phyloP scores from a whole-genome alignment of 2,797 vertebrate species.

The Serranus cabrilla region DNA sequence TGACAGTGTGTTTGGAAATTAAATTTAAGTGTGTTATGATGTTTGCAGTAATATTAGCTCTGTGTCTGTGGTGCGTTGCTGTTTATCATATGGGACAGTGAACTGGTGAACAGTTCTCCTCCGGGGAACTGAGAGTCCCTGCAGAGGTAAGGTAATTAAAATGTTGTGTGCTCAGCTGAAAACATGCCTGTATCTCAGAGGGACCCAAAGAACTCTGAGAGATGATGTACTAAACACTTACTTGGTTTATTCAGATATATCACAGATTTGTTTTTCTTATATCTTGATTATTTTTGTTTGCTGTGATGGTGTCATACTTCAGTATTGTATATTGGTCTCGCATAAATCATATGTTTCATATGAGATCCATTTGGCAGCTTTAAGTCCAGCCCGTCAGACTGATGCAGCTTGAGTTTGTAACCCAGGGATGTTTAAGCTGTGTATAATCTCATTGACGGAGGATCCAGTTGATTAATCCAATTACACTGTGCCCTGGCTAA shows the following conservation, averaged over 20 bases:
- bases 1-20: constrained; percentile 37
- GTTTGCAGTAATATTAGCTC: constrained; percentile 52
- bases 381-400: constrained; percentile 4
- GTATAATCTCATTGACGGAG: constrained; percentile 78
- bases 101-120: constrained; percentile 64
- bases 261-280: not conserved
- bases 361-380: constrained; percentile 27
- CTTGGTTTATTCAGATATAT: not conserved
- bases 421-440: constrained; percentile 56
- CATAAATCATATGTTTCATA: constrained; percentile 14
- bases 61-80: constrained; percentile 43
- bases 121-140: constrained; percentile 72
- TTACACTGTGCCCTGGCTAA: constrained; percentile 64
- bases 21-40: constrained; percentile 44
- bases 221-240: constrained; percentile 1
- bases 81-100: constrained; percentile 73
- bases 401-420: constrained; percentile 35
- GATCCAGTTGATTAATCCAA: constrained; percentile 83
- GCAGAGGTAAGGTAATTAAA: constrained; percentile 81
- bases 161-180: constrained; percentile 80
- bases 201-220: constrained; percentile 32
- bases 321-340: not conserved
- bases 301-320: not conserved
- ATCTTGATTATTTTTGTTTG: not conserved
- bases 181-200: constrained; percentile 60